Percentiles rank a stretch among this genome's conserved stretches.
These are phyloP conservation scores for Branchinecta sandiegonensis DNA, from an alignment of 2,888 invertebrate species.

Conservation along the genomic window DNA sequence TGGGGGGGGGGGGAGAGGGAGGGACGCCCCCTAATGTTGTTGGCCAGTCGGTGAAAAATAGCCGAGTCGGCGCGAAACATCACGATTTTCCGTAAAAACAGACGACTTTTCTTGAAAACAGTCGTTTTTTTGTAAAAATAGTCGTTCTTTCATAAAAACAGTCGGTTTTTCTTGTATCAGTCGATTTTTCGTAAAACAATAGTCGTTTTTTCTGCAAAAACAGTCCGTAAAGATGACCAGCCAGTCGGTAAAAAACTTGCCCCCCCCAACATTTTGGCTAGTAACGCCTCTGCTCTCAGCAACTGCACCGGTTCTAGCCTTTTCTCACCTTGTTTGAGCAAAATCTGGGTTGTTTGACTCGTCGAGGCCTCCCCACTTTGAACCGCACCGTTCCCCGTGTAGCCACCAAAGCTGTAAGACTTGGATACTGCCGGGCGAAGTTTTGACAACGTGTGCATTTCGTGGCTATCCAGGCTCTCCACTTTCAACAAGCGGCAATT, in stretches of 20 bases:
- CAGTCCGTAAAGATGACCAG: too few relatives aligned
- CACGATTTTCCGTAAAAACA: constrained; percentile 65
- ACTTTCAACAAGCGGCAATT: constrained; percentile 38
- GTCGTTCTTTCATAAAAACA: too few relatives aligned
- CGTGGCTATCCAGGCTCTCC: constrained; percentile 40
- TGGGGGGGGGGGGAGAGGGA: neutral
- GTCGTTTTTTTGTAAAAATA: too few relatives aligned
- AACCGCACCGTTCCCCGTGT: constrained; percentile 40
- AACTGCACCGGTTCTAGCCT: constrained; percentile 36
- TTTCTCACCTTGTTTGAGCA: constrained; percentile 15
- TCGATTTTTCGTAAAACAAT: too few relatives aligned
- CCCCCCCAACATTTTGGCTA: too few relatives aligned
- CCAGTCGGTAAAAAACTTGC: too few relatives aligned
- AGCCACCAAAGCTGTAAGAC: constrained; percentile 78
- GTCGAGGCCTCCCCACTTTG: constrained; percentile 40
- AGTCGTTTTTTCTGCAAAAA: too few relatives aligned
- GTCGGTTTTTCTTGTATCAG: too few relatives aligned
- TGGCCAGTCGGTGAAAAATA: constrained; percentile 16
- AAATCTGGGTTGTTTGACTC: constrained; percentile 42
- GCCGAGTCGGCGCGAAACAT: too few relatives aligned
- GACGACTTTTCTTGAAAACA: constrained; percentile 30
- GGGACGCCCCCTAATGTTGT: neutral
- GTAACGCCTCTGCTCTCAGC: constrained; percentile 37
- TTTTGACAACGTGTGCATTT: constrained; percentile 36
- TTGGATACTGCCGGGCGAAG: constrained; percentile 49